Evolutionary conservation across 35 echinoderm and acorn worm genomes (phyloP).

Genomic region (Lytechinus pictus): DNA sequence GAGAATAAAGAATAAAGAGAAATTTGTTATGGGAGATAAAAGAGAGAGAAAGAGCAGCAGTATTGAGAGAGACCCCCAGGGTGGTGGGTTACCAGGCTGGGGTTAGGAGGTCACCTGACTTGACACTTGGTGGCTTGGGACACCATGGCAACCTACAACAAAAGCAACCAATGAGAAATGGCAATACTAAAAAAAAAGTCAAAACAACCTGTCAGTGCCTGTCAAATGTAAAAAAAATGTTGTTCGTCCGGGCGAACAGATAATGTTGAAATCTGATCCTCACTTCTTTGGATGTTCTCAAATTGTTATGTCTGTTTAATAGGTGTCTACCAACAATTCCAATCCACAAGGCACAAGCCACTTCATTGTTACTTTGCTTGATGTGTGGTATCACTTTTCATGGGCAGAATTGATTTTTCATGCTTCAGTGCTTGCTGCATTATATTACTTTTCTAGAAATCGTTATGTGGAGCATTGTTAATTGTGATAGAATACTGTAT

Average conservation of each 20-base stretch:
- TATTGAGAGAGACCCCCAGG: conserved; percentile 7
- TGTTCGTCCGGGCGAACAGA: neutral
- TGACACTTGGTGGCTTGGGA: neutral
- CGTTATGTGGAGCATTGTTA: neutral
- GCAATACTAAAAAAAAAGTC: neutral
- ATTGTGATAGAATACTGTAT: neutral
- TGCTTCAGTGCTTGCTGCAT: neutral
- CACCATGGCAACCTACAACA: conserved; percentile 27
- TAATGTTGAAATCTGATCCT: neutral
- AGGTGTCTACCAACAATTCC: neutral
- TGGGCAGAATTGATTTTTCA: neutral
- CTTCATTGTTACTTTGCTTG: neutral
- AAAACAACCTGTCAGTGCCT: neutral
- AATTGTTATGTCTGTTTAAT: neutral
- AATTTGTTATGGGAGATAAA: neutral
- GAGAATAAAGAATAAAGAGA: neutral
- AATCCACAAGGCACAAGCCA: neutral
- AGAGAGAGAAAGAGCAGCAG: neutral
- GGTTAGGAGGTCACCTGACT: conserved; percentile 14
- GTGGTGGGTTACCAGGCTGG: neutral
- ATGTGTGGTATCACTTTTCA: neutral
- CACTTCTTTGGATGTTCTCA: neutral
- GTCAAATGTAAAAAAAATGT: neutral
- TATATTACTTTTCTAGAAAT: neutral
- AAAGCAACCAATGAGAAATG: neutral